phyloP scores from a whole-genome alignment of 2,797 vertebrate genomes.

The Hirundo rustica region DNA sequence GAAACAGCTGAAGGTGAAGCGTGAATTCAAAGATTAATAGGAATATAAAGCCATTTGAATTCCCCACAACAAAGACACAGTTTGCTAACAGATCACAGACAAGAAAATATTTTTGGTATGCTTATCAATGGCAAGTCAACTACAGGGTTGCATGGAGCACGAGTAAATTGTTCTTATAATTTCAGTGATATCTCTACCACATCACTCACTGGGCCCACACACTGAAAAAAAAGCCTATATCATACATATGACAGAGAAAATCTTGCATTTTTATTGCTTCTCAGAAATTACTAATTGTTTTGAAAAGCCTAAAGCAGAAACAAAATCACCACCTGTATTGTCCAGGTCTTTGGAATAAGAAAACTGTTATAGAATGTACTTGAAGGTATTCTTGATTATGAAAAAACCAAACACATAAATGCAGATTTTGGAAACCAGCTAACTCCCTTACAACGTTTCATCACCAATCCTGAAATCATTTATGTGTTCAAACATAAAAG shows the following conservation, averaged over 20 bases:
- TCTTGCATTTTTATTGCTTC: background rate
- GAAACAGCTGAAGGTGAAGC: slow-evolving; percentile 54
- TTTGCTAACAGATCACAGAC: slow-evolving; percentile 52
- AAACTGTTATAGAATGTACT: background rate
- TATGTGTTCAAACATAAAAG: slow-evolving; percentile 45
- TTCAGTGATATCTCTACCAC: background rate
- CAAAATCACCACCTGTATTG: background rate
- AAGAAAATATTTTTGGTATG: slow-evolving; percentile 23
- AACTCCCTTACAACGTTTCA: background rate
- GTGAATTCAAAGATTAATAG: slow-evolving; percentile 28
- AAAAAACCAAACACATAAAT: background rate
- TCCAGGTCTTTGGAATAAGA: background rate
- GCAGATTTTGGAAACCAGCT: background rate
- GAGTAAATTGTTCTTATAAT: slow-evolving; percentile 2
- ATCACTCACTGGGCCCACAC: background rate
- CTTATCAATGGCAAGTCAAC: background rate
- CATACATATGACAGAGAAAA: background rate
- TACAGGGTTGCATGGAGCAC: background rate
- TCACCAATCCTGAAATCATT: slow-evolving; percentile 2
- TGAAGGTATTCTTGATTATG: background rate
- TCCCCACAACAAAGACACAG: background rate
- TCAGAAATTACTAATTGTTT: background rate
- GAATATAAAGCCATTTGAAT: slow-evolving; percentile 53
- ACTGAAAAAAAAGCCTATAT: background rate
- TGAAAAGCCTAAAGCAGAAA: background rate